Conservation (phyloP, 2,797 vertebrate species). For the Harpagifer antarcticus region DNA sequence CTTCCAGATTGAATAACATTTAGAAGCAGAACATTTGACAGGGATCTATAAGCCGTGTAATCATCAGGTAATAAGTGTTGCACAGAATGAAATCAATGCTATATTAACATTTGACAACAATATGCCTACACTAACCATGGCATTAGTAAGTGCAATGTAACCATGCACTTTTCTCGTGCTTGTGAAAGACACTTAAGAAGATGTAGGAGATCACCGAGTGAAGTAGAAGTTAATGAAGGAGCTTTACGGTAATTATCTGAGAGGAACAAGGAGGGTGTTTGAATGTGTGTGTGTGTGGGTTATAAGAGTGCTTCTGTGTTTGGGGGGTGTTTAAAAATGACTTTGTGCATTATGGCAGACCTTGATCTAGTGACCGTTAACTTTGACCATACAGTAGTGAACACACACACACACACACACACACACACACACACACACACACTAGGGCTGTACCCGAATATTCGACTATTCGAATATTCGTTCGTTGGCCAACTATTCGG, state of each 20-base stretch:
- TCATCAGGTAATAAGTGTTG: neutral
- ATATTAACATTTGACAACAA: neutral
- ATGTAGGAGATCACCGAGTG: neutral
- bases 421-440: neutral
- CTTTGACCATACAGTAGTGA: constrained; percentile 44
- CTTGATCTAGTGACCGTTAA: constrained; percentile 28
- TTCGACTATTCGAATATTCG: too few species aligned
- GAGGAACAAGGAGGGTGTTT: neutral
- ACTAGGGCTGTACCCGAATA: too few species aligned
- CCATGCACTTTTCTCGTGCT: neutral
- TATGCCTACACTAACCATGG: neutral
- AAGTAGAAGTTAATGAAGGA: neutral
- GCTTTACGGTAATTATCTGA: neutral
- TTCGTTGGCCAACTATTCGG: too few species aligned
- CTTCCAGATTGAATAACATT: neutral
- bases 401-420: neutral
- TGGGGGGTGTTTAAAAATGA: constrained; percentile 13
- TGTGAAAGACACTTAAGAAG: neutral
- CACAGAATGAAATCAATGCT: neutral
- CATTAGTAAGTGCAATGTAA: too few species aligned
- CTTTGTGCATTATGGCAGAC: constrained; percentile 8
- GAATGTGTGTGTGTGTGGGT: neutral
- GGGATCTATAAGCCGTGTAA: neutral
- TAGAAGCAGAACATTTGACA: neutral
- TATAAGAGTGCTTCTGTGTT: neutral